These are phyloP conservation scores for Euproctis similis DNA, from an alignment of 2,888 invertebrate genomes.

Conservation along the genomic window DNA sequence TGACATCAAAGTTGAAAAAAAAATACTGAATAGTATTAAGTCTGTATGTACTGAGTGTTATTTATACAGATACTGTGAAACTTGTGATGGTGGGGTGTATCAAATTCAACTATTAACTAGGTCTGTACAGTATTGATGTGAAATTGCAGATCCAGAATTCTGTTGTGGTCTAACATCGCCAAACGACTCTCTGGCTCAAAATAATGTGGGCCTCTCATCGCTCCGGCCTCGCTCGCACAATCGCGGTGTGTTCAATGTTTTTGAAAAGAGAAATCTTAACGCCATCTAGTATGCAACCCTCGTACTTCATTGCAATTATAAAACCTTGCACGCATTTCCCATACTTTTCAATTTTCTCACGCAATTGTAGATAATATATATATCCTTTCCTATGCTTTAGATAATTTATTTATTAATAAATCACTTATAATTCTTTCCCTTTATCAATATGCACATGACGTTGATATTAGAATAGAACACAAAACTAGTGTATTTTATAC, in stretches of 20 bases:
- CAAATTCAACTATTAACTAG: no score
- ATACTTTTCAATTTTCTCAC: conserved; percentile 28
- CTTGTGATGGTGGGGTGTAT: no score
- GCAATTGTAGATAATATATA: conserved; percentile 41
- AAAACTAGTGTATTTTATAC: conserved; percentile 7
- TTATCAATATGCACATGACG: conserved; percentile 32
- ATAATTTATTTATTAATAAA: conserved; percentile 20
- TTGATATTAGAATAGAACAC: conserved; percentile 22
- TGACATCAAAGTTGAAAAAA: no score
- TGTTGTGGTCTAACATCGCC: conserved; percentile 90
- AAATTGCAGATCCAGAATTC: conserved; percentile 91
- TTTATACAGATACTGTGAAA: no score
- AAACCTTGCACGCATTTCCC: conserved; percentile 41
- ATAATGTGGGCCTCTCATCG: conserved; percentile 69
- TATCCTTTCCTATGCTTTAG: conserved; percentile 43
- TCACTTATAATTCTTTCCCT: conserved; percentile 26
- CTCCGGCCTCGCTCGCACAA: conserved; percentile 75
- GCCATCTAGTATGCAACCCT: conserved; percentile 30
- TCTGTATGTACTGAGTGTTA: no score
- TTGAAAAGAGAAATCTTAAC: conserved; percentile 69
- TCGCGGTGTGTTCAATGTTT: conserved; percentile 76
- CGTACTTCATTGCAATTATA: conserved; percentile 42
- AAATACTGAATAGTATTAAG: no score
- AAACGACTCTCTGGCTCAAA: conserved; percentile 82
- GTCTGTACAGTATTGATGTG: conserved; percentile 39